phyloP scores from a whole-genome alignment of 2,888 invertebrate genomes.

The Catocala fraxini region DNA sequence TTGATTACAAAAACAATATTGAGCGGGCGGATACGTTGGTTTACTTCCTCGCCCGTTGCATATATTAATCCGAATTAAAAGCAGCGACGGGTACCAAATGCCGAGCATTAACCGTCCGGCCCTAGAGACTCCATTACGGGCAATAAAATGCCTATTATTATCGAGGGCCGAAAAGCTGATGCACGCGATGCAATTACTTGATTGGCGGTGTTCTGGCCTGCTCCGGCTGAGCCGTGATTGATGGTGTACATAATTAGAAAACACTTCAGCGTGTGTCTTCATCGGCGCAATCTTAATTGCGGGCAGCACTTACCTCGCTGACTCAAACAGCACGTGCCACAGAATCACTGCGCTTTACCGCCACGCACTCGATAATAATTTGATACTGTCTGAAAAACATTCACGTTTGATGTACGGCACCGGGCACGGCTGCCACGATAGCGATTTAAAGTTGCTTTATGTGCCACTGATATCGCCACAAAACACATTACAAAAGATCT shows the following conservation, averaged over 20 bases:
- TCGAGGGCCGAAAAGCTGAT: slow-evolving; percentile 87
- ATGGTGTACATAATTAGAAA: slow-evolving; percentile 87
- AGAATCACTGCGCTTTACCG: slow-evolving; percentile 51
- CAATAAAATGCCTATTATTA: slow-evolving; percentile 88
- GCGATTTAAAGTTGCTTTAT: slow-evolving; percentile 48
- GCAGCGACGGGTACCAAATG: slow-evolving; percentile 75
- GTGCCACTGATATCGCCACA: slow-evolving; percentile 39
- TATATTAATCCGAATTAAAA: slow-evolving; percentile 85
- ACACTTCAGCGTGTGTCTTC: slow-evolving; percentile 87
- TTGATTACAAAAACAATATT: slow-evolving; percentile 79
- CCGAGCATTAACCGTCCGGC: slow-evolving; percentile 77
- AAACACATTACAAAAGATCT: slow-evolving; percentile 47
- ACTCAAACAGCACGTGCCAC: slow-evolving; percentile 81
- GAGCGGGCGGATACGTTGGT: slow-evolving; percentile 55
- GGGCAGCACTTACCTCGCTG: slow-evolving; percentile 83
- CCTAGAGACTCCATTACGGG: slow-evolving; percentile 87
- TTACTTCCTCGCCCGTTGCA: slow-evolving; percentile 72
- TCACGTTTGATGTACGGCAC: slow-evolving; percentile 50
- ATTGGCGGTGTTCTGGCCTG: slow-evolving; percentile 85
- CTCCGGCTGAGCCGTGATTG: slow-evolving; percentile 80
- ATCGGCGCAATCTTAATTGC: slow-evolving; percentile 85
- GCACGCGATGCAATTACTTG: slow-evolving; percentile 88
- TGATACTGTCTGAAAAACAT: slow-evolving; percentile 58
- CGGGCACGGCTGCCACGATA: slow-evolving; percentile 40
- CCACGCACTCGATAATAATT: slow-evolving; percentile 55